Conservation (phyloP, 2,113 vertebrate genomes). For the Orycteropus afer region DNA sequence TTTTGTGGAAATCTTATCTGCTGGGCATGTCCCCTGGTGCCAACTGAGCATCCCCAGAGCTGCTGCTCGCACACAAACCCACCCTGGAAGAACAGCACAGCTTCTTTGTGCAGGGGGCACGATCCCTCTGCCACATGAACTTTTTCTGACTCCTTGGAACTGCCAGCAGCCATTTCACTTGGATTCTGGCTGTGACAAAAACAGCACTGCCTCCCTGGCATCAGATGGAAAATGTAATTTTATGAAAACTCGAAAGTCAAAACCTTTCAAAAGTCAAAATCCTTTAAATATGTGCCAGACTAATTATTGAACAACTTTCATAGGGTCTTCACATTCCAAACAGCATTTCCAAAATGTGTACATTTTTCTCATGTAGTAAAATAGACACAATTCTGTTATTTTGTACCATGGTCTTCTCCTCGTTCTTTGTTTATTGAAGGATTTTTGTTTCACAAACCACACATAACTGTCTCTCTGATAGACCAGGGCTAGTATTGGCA, state of each 20-base stretch:
- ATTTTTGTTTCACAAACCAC: conserved; percentile 37
- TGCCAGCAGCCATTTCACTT: conserved; percentile 79
- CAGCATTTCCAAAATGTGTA: conserved; percentile 44
- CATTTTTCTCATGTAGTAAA: not conserved
- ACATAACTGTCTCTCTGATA: not conserved
- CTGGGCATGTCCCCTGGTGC: conserved; percentile 17
- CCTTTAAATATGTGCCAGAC: conserved; percentile 27
- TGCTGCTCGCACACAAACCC: not conserved
- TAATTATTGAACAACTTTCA: conserved; percentile 57
- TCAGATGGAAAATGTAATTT: conserved; percentile 77
- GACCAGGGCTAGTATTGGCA: not conserved
- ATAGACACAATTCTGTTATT: not conserved
- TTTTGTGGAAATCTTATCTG: conserved; percentile 16
- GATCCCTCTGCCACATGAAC: conserved; percentile 75
- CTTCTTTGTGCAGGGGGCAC: conserved; percentile 50
- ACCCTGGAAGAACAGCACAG: conserved; percentile 31
- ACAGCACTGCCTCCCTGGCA: conserved; percentile 71
- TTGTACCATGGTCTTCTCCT: not conserved
- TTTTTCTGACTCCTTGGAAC: conserved; percentile 70
- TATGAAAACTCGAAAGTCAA: conserved; percentile 64
- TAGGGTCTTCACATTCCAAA: conserved; percentile 40
- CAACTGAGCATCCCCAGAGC: conserved; percentile 26
- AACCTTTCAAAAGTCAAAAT: conserved; percentile 62
- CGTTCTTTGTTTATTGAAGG: not conserved
- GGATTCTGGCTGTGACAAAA: conserved; percentile 79